Percentiles rank a stretch among this genome's conserved stretches.
These are phyloP conservation scores for Cataglyphis altisquamis DNA, from an alignment of 2,888 invertebrate genomes.

Conservation along the genomic window DNA sequence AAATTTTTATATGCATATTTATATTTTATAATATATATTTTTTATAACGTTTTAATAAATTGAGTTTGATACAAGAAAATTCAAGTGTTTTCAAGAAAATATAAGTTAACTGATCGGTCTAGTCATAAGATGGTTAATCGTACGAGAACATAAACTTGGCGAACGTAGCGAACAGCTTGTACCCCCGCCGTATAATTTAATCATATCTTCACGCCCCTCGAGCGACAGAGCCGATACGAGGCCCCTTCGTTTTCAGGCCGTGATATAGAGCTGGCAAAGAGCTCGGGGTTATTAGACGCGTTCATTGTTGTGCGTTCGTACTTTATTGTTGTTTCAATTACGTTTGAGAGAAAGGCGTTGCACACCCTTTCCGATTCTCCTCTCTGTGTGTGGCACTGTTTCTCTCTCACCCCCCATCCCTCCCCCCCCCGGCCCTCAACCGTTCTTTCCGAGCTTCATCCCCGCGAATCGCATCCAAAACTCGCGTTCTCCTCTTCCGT, in stretches of 20 bases:
- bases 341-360: conserved; percentile 67
- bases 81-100: neutral
- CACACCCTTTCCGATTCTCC: conserved; percentile 67
- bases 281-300: conserved; percentile 73
- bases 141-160: neutral
- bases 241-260: conserved; percentile 28
- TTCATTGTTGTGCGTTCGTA: conserved; percentile 78
- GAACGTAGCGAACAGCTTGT: conserved; percentile 23
- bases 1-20: neutral
- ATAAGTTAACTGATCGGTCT: neutral
- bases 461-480: conserved; percentile 65
- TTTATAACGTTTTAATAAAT: neutral
- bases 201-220: conserved; percentile 64
- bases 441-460: conserved; percentile 50
- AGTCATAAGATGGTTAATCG: conserved; percentile 3
- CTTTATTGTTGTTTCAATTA: conserved; percentile 83
- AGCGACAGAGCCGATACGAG: conserved; percentile 47
- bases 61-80: conserved; percentile 3
- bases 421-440: conserved; percentile 48
- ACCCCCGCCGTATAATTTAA: conserved; percentile 61
- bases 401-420: neutral
- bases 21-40: neutral
- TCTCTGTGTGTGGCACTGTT: conserved; percentile 44
- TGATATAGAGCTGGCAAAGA: conserved; percentile 62
- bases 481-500: conserved; percentile 60